These are phyloP conservation scores for Tuta absoluta DNA, from an alignment of 2,888 invertebrate genomes.

Conservation along the genomic window DNA sequence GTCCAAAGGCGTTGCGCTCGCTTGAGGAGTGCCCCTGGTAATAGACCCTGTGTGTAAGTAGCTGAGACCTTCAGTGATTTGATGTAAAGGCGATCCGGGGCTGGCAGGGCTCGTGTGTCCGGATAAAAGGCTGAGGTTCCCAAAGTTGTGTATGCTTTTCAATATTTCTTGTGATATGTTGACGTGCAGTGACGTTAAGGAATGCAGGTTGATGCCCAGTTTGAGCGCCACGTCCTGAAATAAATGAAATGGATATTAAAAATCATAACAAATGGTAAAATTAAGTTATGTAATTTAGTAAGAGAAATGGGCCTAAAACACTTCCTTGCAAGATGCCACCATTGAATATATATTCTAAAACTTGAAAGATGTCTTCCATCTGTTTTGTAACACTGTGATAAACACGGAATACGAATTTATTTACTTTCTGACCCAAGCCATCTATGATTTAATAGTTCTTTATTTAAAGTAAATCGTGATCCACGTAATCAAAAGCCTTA, in stretches of 20 bases:
- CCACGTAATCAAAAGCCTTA: no score
- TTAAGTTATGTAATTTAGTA: no score
- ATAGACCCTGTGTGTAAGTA: slow-evolving; percentile 89
- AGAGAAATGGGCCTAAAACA: no score
- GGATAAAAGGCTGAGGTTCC: slow-evolving; percentile 53
- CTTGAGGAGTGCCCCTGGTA: slow-evolving; percentile 83
- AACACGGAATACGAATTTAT: no score
- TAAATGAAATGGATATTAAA: slow-evolving; percentile 15
- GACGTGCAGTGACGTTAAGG: slow-evolving; percentile 52
- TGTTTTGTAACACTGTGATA: no score
- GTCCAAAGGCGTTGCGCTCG: slow-evolving; percentile 79
- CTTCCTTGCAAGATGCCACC: no score
- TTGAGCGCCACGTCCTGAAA: slow-evolving; percentile 74
- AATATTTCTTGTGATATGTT: slow-evolving; percentile 62
- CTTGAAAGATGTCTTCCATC: no score
- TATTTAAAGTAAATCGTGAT: no score
- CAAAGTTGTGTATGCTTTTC: slow-evolving; percentile 57
- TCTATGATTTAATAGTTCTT: no score
- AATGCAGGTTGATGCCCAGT: slow-evolving; percentile 78
- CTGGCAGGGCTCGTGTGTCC: slow-evolving; percentile 56
- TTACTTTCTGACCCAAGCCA: no score
- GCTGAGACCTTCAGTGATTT: slow-evolving; percentile 85
- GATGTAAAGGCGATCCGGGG: slow-evolving; percentile 82
- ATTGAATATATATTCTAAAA: no score
- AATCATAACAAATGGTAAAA: no score